phyloP scores from a whole-genome alignment of 2,113 vertebrate species.

The Leptodactylus fuscus region DNA sequence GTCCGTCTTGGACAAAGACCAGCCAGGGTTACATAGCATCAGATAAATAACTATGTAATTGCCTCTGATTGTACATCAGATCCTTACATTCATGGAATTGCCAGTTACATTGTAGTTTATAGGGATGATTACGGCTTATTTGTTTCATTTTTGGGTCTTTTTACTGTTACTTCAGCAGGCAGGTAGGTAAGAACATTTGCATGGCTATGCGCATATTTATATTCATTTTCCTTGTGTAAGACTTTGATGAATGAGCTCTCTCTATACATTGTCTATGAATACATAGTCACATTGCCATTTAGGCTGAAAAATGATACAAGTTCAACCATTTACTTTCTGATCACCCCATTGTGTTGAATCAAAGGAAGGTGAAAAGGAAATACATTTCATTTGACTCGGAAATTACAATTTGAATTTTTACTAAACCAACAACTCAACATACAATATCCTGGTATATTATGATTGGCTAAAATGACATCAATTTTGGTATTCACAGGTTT shows the following conservation, averaged over 20 bases:
- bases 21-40: background rate
- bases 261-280: constrained; percentile 30
- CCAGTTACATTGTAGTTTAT: background rate
- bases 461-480: background rate
- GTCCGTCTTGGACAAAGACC: background rate
- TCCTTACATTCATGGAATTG: background rate
- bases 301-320: constrained; percentile 16
- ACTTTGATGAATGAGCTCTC: constrained; percentile 41
- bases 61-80: background rate
- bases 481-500: background rate
- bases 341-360: constrained; percentile 33
- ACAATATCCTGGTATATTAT: background rate
- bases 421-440: background rate
- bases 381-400: constrained; percentile 21
- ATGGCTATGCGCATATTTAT: constrained; percentile 43
- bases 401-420: constrained; percentile 35
- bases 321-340: constrained; percentile 27
- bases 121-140: constrained; percentile 19
- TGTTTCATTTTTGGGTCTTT: constrained; percentile 26
- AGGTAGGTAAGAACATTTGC: constrained; percentile 11
- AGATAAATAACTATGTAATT: background rate
- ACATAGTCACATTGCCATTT: constrained; percentile 27
- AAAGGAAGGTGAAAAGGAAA: constrained; percentile 20
- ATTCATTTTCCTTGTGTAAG: constrained; percentile 12
- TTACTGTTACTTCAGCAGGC: background rate